A percentile compares a stretch with the other conserved stretches of the same genome.
Conservation (phyloP, 2,113 vertebrate species). For the Gorsachius goisagi region DNA sequence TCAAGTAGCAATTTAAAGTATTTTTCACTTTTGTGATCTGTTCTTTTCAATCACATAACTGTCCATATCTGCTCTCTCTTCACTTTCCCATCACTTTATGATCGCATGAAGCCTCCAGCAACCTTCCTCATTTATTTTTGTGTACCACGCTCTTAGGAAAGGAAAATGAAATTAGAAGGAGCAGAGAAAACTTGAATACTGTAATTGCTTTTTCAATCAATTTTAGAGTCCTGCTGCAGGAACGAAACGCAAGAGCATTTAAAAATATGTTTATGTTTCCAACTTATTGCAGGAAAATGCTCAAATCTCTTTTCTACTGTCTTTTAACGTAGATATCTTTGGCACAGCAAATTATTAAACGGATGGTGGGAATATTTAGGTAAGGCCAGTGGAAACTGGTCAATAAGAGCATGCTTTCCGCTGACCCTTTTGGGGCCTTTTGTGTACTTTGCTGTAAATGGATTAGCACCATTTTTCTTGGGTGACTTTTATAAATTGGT, state of each 20-base stretch:
- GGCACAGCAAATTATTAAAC: not conserved
- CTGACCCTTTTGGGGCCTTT: not conserved
- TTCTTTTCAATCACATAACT: not conserved
- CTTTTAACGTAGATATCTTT: not conserved
- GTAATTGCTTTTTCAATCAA: not conserved
- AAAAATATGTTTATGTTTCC: conserved; percentile 41
- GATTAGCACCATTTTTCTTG: not conserved
- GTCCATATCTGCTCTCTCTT: not conserved
- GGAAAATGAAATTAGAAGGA: not conserved
- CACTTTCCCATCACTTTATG: not conserved
- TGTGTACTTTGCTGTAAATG: not conserved
- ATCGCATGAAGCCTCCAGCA: not conserved
- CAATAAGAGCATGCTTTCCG: not conserved
- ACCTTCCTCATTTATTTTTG: not conserved
- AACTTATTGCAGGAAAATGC: not conserved
- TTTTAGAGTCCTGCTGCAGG: not conserved
- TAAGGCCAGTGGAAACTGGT: not conserved
- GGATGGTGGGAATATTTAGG: not conserved
- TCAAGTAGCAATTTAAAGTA: not conserved
- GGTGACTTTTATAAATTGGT: not conserved
- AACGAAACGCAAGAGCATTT: conserved; percentile 2
- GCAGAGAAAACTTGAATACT: not conserved
- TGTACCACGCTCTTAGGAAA: not conserved
- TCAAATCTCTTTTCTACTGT: not conserved
- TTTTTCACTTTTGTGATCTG: not conserved